Conservation (phyloP, 2,888 invertebrate genomes). For the Smittia sp. region DNA sequence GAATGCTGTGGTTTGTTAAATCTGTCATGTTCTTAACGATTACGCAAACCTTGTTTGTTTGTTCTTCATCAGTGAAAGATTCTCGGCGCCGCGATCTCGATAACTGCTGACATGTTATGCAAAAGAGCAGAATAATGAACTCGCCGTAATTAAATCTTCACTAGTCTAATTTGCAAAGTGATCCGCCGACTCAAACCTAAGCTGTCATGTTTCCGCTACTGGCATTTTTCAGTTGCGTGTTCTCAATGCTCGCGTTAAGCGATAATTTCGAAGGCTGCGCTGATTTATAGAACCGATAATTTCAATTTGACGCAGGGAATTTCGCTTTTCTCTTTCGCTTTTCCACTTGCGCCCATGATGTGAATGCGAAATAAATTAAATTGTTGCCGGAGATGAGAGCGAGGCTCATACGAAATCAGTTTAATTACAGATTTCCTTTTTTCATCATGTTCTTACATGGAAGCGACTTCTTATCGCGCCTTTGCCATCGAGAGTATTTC, state of each 20-base stretch:
- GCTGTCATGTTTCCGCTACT: conserved; percentile 12
- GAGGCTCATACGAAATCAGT: not conserved
- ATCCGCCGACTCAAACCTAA: not conserved
- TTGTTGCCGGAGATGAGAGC: not conserved
- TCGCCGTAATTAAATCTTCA: not conserved
- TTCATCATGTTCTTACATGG: not conserved
- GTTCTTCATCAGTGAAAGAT: not conserved
- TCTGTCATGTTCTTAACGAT: not conserved
- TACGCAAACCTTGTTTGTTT: not conserved
- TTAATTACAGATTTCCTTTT: not conserved
- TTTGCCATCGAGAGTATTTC: not conserved
- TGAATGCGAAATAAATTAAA: conserved; percentile 9
- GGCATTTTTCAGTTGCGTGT: not conserved
- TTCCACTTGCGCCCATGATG: not conserved
- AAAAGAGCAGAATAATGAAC: not conserved
- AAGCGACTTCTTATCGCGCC: not conserved
- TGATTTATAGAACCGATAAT: conserved; percentile 1
- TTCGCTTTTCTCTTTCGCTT: not conserved
- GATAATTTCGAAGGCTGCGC: not conserved
- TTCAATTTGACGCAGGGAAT: not conserved
- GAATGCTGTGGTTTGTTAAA: not conserved
- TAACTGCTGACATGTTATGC: no score
- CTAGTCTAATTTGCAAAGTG: not conserved
- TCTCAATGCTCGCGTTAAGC: not conserved
- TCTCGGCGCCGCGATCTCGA: not conserved